Conservation (phyloP, 1,140 invertebrate genomes). For the Anastrepha ludens region DNA sequence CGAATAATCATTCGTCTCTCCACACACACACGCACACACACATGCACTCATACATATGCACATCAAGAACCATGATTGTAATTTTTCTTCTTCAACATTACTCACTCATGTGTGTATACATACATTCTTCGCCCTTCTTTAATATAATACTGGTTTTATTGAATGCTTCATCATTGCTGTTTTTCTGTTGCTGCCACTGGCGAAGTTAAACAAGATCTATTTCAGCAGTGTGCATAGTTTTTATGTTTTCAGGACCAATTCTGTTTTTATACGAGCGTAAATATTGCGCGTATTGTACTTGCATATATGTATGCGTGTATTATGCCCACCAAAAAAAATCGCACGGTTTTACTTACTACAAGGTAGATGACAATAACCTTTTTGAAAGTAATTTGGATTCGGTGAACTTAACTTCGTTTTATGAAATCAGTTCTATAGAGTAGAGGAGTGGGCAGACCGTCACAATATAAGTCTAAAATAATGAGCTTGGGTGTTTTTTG, state of each 20-base stretch:
- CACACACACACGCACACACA: slow-evolving; percentile 51
- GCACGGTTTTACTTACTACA: not conserved
- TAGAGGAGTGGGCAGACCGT: too few relatives aligned
- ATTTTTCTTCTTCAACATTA: not conserved
- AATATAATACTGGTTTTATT: slow-evolving; percentile 40
- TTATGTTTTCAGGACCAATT: slow-evolving; percentile 20
- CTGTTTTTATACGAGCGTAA: not conserved
- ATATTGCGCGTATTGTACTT: not conserved
- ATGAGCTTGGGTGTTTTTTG: too few relatives aligned
- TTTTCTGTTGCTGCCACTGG: not conserved
- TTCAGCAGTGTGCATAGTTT: not conserved
- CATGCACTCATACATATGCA: slow-evolving; percentile 2
- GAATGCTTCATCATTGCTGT: slow-evolving; percentile 8
- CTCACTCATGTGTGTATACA: not conserved
- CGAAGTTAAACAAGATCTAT: slow-evolving; percentile 29
- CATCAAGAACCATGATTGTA: slow-evolving; percentile 40
- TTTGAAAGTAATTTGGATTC: not conserved
- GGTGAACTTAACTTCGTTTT: not conserved
- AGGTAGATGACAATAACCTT: slow-evolving; percentile 15
- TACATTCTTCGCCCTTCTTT: not conserved
- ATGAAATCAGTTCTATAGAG: not conserved
- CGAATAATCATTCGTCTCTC: slow-evolving; percentile 59
- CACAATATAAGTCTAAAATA: too few relatives aligned
- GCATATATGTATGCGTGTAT: not conserved
- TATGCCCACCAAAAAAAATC: not conserved